phyloP scores from a whole-genome alignment of 2,113 vertebrate genomes.

The Picathartes gymnocephalus region DNA sequence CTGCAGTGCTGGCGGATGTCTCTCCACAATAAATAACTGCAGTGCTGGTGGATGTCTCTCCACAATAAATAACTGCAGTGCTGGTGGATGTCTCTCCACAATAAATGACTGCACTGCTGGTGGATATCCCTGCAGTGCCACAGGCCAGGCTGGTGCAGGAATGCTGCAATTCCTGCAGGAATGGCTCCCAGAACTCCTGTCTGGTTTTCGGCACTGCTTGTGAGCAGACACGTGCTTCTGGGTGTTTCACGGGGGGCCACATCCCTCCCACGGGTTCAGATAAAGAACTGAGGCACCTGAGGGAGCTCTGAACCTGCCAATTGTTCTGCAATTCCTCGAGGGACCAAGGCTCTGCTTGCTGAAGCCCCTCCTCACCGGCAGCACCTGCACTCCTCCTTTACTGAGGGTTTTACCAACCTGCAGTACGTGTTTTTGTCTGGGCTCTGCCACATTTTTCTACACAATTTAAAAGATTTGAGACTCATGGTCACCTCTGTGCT shows the following conservation, averaged over 20 bases:
- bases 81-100: not conserved
- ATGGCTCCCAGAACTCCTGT: not conserved
- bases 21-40: not conserved
- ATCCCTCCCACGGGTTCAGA: too few species aligned
- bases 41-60: not conserved
- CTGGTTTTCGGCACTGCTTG: not conserved
- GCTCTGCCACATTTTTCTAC: not conserved
- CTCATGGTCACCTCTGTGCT: not conserved
- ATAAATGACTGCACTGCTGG: not conserved
- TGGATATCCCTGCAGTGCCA: not conserved
- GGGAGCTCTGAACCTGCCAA: not conserved
- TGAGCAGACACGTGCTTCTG: not conserved
- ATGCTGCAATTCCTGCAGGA: not conserved
- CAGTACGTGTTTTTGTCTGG: not conserved
- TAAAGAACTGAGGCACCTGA: too few species aligned
- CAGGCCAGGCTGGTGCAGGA: not conserved
- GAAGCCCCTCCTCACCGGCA: not conserved
- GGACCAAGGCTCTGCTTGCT: not conserved
- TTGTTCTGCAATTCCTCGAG: accelerated
- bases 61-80: not conserved
- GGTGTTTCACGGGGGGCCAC: not conserved
- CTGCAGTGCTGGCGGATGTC: not conserved
- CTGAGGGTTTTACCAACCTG: not conserved
- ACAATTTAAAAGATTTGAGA: not conserved
- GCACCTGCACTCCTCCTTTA: not conserved